phyloP scores from a whole-genome alignment of 2,113 vertebrate species.

The Clupea harengus region DNA sequence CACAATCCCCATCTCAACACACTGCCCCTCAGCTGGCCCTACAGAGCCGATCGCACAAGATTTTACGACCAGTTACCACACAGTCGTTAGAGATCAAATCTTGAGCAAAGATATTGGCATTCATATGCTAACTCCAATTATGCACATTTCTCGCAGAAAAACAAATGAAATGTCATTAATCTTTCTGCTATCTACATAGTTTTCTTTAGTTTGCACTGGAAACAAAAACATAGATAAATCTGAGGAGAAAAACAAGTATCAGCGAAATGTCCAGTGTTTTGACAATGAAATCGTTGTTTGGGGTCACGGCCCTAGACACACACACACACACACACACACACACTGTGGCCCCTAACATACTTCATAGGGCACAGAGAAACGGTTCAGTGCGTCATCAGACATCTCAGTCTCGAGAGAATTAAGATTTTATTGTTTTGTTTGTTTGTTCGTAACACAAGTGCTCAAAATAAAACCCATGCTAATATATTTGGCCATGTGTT shows the following conservation, averaged over 20 bases:
- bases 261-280: not conserved
- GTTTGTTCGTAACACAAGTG: slow-evolving; percentile 13
- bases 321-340: slow-evolving; percentile 4
- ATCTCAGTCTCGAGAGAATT: not conserved
- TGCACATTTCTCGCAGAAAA: not conserved
- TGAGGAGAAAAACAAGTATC: not conserved
- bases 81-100: not conserved
- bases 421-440: not conserved
- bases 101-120: not conserved
- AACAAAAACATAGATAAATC: not conserved
- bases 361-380: not conserved
- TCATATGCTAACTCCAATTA: not conserved
- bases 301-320: not conserved
- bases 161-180: not conserved
- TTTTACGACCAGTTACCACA: not conserved
- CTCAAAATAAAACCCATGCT: not conserved
- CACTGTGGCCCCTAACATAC: not conserved
- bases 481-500: not conserved
- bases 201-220: not conserved
- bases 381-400: not conserved
- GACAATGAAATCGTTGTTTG: not conserved
- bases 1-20: not conserved
- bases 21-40: not conserved
- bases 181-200: not conserved
- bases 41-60: not conserved